A percentile compares a stretch with the other conserved stretches of the same genome.
These are phyloP conservation scores for Brotula barbata DNA, from an alignment of 2,797 vertebrate species.

Conservation along the genomic window DNA sequence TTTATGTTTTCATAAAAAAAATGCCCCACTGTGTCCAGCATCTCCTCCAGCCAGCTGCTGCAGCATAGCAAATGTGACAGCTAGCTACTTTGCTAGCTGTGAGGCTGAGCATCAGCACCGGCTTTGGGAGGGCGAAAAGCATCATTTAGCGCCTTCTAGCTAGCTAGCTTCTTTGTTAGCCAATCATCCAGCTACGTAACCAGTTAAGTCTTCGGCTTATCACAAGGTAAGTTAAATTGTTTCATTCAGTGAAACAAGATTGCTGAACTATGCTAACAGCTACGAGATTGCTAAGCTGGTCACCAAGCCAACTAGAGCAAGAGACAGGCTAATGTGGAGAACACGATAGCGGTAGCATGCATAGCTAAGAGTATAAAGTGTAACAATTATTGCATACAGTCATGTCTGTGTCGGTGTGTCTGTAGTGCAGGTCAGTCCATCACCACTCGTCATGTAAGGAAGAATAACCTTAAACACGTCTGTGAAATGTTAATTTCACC, in stretches of 20 bases:
- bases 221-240: conserved; percentile 47
- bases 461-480: not conserved
- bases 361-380: conserved; percentile 35
- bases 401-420: not conserved
- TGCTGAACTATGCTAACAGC: too few relatives aligned
- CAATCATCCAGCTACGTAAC: conserved; percentile 24
- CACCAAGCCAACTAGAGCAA: conserved; percentile 16
- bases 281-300: conserved; percentile 16
- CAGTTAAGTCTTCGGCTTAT: not conserved
- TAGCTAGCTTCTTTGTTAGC: not conserved
- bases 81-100: conserved; percentile 52
- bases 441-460: accelerated
- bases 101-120: conserved; percentile 56
- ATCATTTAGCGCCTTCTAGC: conserved; percentile 12
- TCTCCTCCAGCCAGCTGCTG: conserved; percentile 5
- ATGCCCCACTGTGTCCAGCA: not conserved
- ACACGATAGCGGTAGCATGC: conserved; percentile 10
- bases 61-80: conserved; percentile 33
- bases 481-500: too few relatives aligned
- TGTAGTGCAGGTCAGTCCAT: not conserved
- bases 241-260: too few relatives aligned
- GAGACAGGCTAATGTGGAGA: conserved; percentile 37
- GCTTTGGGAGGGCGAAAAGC: conserved; percentile 38
- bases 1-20: not conserved
- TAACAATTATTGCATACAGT: too few relatives aligned